phyloP scores from a whole-genome alignment of 2,113 vertebrate species.

The Cranoglanis bouderius region DNA sequence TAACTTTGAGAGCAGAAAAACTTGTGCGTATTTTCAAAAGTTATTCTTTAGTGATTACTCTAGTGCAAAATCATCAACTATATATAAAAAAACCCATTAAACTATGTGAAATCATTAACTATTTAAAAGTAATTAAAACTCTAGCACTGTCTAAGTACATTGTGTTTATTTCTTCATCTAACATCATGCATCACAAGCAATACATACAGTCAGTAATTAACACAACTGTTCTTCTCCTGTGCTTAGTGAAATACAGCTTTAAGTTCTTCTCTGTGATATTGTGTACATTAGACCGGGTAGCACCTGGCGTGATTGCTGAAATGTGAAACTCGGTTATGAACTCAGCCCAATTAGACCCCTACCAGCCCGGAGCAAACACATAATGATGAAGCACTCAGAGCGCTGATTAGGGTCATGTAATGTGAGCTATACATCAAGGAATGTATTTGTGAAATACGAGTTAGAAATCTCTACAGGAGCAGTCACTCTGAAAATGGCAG shows the following conservation, averaged over 20 bases:
- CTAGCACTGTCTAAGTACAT: neutral
- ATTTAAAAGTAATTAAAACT: neutral
- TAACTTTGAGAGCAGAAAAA: no score
- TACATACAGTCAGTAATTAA: neutral
- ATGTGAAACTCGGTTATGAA: conserved; percentile 21
- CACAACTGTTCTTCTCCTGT: neutral
- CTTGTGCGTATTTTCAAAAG: no score
- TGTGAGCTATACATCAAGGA: conserved; percentile 17
- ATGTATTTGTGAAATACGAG: conserved; percentile 6
- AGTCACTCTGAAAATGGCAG: neutral
- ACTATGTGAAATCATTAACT: neutral
- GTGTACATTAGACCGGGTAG: neutral
- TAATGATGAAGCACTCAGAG: conserved; percentile 34
- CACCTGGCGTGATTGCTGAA: neutral
- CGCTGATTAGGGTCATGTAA: neutral
- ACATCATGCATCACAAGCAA: neutral
- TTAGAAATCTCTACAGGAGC: neutral
- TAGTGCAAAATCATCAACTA: no score
- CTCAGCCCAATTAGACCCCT: conserved; percentile 37
- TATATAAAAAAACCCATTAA: no score
- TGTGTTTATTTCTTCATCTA: neutral
- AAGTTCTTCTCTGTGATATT: neutral
- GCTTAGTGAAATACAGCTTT: neutral
- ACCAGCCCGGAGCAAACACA: conserved; percentile 24
- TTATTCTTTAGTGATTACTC: neutral